Base-by-base conservation (phyloP, 2,113 vertebrate genomes). In the Caranx melampygus region DNA sequence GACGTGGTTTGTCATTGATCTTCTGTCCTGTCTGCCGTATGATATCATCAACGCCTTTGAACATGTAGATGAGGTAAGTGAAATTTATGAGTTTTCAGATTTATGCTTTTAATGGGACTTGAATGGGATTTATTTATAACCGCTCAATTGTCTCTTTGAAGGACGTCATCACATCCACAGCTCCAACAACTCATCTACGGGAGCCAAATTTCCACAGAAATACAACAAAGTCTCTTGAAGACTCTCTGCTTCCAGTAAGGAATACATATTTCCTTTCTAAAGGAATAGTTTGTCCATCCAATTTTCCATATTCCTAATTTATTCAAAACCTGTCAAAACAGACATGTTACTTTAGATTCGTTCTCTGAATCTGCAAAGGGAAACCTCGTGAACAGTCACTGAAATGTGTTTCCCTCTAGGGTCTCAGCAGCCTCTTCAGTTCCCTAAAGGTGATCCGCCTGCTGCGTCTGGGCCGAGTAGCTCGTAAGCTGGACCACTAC, bases 31-130 rank as follows among this genome's bases (percentile, higher is more conserved):
- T 93, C 95, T 99, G 93, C 98, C 98, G 44, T 99, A 99, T 44
- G 98, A 99, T 92, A 97, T 99, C 95, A 99, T 99, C 95, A 99
- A 99, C 84, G 97, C 97, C 90, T 99, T 99, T 85, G 98, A 99
- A 93, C 95, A 99, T 9, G 97, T 97, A 26, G 96, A 99, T 60
- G 98, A 99, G 95, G 97, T 98, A 92, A 94, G 95, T 66, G 13
- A 16, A 44, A 26, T 15, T 66, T 12, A 64, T 12, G 15, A 26
- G 11, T 26, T 26, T 26, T 26, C 26, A 26, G 26, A 26, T 26
- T 26, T 12, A 4, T 54, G 9, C 16, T 5, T 34, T 1, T 40
- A 40, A 33, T 31, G 2, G 6, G 1, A 26, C 26, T 26, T 26
- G 26, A 26, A 5, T 5, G 2, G 3, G 12, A 45, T 35, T 70